Evolutionary conservation across 2,797 vertebrate species (phyloP).

Genomic region (Gouania willdenowi): DNA sequence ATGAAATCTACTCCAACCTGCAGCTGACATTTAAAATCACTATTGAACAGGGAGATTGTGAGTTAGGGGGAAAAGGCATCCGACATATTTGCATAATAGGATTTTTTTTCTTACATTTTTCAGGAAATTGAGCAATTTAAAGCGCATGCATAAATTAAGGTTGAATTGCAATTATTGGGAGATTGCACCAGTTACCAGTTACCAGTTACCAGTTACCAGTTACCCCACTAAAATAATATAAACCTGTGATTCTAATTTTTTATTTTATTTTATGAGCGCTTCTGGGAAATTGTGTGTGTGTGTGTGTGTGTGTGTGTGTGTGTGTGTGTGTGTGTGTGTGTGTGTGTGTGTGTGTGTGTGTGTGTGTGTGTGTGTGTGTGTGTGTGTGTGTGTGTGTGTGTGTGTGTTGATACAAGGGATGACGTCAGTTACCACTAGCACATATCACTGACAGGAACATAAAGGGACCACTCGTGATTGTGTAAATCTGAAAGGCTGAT

Average conservation of each 20-base stretch:
- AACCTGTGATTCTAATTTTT: slow-evolving; percentile 1
- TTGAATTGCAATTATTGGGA: slow-evolving; percentile 36
- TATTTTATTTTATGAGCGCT: slow-evolving; percentile 3
- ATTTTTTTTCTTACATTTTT: slow-evolving; percentile 21
- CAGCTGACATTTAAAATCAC: slow-evolving; percentile 19
- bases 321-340: not conserved
- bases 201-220: not conserved
- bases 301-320: not conserved
- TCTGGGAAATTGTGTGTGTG: not conserved
- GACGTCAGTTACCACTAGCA: slow-evolving; percentile 68
- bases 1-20: slow-evolving; percentile 27
- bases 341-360: not conserved
- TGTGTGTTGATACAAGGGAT: slow-evolving; percentile 14
- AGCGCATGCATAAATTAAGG: slow-evolving; percentile 36
- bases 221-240: slow-evolving; percentile 27
- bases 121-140: slow-evolving; percentile 52
- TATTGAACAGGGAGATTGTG: slow-evolving; percentile 14
- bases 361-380: not conserved
- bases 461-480: too few species aligned
- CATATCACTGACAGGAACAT: too few species aligned
- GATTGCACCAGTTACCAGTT: slow-evolving; percentile 10
- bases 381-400: not conserved
- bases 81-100: slow-evolving; percentile 48
- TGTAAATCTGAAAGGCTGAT: too few species aligned
- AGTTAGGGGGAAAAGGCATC: slow-evolving; percentile 25